Percentiles rank a stretch among this genome's conserved stretches.
phyloP scores from a whole-genome alignment of 2,113 vertebrate species.

The Callaeas wilsoni region DNA sequence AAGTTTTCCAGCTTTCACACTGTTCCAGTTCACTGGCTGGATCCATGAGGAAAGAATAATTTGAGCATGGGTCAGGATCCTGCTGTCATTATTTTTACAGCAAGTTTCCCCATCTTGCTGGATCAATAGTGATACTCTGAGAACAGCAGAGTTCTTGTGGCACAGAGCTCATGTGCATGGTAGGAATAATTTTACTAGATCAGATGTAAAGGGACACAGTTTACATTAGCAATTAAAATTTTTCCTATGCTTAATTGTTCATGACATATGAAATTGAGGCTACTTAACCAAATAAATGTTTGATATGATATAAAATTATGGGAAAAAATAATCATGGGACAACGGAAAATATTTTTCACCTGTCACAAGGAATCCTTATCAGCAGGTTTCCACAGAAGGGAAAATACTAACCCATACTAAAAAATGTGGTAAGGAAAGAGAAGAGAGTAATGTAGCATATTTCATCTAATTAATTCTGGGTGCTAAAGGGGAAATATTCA shows the following conservation, averaged over 20 bases:
- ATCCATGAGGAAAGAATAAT: constrained; percentile 1
- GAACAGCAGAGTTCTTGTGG: not conserved
- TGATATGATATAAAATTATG: not conserved
- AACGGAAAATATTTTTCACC: not conserved
- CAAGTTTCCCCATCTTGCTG: not conserved
- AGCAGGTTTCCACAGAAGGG: not conserved
- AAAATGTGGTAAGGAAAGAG: not conserved
- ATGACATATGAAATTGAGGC: not conserved
- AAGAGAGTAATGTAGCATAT: not conserved
- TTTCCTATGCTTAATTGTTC: not conserved
- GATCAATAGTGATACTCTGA: not conserved
- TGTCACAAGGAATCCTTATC: not conserved
- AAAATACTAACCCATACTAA: not conserved
- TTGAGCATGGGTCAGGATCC: constrained; percentile 14
- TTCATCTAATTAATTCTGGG: not conserved
- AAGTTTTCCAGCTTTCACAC: constrained; percentile 10
- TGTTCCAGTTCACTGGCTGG: constrained; percentile 52
- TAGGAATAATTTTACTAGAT: not conserved
- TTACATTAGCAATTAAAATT: not conserved
- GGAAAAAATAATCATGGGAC: not conserved
- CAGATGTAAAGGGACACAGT: not conserved
- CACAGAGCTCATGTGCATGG: not conserved
- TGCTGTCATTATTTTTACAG: constrained; percentile 29
- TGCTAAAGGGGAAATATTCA: not conserved
- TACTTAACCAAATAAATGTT: not conserved